Evolutionary conservation across 2,113 vertebrate genomes (phyloP).

Genomic region (Hippocampus barbouri): DNA sequence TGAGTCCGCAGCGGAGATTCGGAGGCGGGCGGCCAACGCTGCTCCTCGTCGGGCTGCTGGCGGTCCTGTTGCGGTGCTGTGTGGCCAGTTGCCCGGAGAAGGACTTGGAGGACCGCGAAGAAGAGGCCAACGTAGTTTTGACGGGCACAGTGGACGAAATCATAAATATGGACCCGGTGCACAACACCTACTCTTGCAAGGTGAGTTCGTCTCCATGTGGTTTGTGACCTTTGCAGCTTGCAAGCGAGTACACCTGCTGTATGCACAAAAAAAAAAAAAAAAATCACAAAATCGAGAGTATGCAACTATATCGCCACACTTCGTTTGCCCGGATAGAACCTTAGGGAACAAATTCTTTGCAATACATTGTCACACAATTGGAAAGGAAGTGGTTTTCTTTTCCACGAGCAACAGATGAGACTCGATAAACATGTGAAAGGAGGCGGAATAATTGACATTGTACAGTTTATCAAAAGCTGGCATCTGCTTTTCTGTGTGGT

Average conservation of each 20-base stretch:
- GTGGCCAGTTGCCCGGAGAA: constrained; percentile 81
- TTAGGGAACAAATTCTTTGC: not conserved
- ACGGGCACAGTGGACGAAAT: constrained; percentile 97
- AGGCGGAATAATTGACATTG: no score
- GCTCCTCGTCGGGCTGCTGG: constrained; percentile 58
- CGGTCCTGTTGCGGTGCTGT: constrained; percentile 61
- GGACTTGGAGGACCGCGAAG: constrained; percentile 83
- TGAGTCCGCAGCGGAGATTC: constrained; percentile 58
- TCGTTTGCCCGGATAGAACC: not conserved
- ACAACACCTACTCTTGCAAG: constrained; percentile 97
- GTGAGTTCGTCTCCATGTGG: constrained; percentile 58
- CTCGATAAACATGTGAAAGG: no score
- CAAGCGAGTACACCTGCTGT: constrained; percentile 43
- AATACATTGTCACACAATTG: not conserved
- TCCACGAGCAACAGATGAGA: not conserved
- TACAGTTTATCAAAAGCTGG: no score
- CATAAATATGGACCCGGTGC: constrained; percentile 93
- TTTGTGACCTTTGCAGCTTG: not conserved
- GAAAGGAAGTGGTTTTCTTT: not conserved
- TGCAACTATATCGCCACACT: not conserved
- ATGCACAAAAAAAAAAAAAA: not conserved
- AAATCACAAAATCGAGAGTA: not conserved
- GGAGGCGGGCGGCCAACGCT: constrained; percentile 57
- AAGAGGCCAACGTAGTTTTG: constrained; percentile 90
- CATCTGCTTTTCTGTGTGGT: no score